Evolutionary conservation across 2,888 invertebrate species (phyloP).

Genomic region (Melipona beecheii): DNA sequence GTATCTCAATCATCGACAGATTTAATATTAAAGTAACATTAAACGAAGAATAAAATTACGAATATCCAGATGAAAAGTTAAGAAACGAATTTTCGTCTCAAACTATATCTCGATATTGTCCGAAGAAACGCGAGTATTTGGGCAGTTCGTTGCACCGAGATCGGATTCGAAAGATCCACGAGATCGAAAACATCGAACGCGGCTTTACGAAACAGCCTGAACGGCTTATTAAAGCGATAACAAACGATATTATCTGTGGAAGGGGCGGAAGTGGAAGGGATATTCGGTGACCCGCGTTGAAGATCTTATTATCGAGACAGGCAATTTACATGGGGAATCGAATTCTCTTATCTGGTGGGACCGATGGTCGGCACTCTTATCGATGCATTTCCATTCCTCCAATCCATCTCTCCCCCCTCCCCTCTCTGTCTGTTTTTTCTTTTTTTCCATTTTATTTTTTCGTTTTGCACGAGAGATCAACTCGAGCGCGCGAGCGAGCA

Average conservation of each 20-base stretch:
- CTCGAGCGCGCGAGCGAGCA: not conserved
- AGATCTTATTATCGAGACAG: conserved; percentile 47
- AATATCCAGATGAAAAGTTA: too few species aligned
- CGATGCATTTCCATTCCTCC: conserved; percentile 22
- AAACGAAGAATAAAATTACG: too few species aligned
- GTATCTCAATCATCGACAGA: too few species aligned
- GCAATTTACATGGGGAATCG: conserved; percentile 39
- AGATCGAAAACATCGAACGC: conserved; percentile 36
- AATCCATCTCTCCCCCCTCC: not conserved
- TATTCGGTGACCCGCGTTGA: not conserved
- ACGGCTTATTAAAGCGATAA: conserved; percentile 61
- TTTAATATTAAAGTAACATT: too few species aligned
- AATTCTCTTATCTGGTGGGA: conserved; percentile 23
- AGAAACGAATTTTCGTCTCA: not conserved
- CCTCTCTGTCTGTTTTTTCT: not conserved
- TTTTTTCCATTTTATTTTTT: not conserved
- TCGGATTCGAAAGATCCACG: conserved; percentile 3
- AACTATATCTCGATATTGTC: not conserved
- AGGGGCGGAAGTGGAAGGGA: conserved; percentile 6
- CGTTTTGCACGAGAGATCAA: not conserved
- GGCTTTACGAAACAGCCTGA: conserved; percentile 30
- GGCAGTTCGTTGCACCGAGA: conserved; percentile 13
- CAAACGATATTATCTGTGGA: conserved; percentile 53
- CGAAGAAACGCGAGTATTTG: not conserved
- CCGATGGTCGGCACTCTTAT: not conserved